These are phyloP conservation scores for Drosophila mayri DNA, from an alignment of 1,140 invertebrate genomes.

Conservation along the genomic window DNA sequence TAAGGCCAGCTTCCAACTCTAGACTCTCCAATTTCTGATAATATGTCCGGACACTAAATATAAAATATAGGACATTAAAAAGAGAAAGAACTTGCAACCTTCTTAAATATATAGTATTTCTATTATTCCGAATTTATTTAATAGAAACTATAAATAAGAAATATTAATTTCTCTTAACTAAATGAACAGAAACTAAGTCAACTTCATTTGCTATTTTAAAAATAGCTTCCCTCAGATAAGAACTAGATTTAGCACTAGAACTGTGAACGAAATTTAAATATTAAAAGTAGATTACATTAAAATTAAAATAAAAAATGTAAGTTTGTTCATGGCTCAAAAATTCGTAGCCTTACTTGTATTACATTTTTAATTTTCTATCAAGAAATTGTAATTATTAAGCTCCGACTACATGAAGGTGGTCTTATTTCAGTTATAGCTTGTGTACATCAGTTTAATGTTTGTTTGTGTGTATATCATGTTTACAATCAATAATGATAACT, in stretches of 20 bases:
- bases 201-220: not conserved
- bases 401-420: not conserved
- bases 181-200: not conserved
- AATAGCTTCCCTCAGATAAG: not conserved
- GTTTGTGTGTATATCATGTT: not conserved
- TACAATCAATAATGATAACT: constrained; percentile 5
- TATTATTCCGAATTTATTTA: not conserved
- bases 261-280: not conserved
- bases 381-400: not conserved
- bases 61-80: too few species aligned
- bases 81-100: too few species aligned
- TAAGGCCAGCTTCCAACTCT: not conserved
- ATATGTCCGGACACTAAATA: too few species aligned
- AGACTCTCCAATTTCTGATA: too few species aligned
- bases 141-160: not conserved
- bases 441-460: not conserved
- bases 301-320: not conserved
- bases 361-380: not conserved
- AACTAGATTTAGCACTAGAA: not conserved
- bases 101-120: not conserved
- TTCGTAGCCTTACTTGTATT: too few species aligned
- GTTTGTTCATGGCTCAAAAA: not conserved
- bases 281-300: not conserved
- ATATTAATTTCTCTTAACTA: not conserved
- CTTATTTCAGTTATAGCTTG: not conserved